These are phyloP conservation scores for Leptocoma aspasia DNA, from an alignment of 2,113 vertebrate genomes.

Conservation along the genomic window DNA sequence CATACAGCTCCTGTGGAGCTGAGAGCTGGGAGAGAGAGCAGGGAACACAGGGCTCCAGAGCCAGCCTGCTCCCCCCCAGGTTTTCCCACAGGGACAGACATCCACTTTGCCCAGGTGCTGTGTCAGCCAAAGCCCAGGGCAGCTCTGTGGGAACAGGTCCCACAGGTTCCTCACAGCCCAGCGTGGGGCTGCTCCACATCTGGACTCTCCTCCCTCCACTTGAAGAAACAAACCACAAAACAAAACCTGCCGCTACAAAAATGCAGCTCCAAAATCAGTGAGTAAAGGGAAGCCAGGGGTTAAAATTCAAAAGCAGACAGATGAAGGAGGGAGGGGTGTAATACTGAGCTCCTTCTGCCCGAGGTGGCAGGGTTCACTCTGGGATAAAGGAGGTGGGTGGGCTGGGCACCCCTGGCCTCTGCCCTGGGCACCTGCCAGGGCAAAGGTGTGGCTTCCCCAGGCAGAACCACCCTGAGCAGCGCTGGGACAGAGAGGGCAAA, in stretches of 20 bases:
- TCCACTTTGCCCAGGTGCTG: background rate
- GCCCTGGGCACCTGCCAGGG: fast-evolving
- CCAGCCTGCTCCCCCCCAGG: background rate
- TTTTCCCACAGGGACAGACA: background rate
- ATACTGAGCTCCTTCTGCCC: background rate
- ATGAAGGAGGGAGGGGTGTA: background rate
- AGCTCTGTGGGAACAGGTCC: background rate
- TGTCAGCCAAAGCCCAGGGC: background rate
- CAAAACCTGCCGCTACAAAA: fast-evolving
- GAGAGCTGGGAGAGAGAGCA: background rate
- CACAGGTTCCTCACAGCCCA: background rate
- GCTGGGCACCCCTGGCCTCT: background rate
- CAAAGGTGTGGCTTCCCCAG: fast-evolving
- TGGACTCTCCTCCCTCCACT: background rate
- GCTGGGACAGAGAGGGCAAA: background rate
- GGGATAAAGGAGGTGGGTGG: background rate
- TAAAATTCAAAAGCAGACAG: background rate
- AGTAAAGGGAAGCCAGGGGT: background rate
- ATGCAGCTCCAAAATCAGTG: background rate
- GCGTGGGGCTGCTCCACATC: background rate
- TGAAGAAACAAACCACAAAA: background rate
- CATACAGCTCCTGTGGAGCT: background rate
- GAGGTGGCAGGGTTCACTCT: background rate
- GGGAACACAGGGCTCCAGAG: background rate
- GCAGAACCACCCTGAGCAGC: fast-evolving